Percentiles rank a stretch among this genome's conserved stretches.
These are phyloP conservation scores for Varroa destructor DNA, from an alignment of 1,140 invertebrate species.

Conservation along the genomic window DNA sequence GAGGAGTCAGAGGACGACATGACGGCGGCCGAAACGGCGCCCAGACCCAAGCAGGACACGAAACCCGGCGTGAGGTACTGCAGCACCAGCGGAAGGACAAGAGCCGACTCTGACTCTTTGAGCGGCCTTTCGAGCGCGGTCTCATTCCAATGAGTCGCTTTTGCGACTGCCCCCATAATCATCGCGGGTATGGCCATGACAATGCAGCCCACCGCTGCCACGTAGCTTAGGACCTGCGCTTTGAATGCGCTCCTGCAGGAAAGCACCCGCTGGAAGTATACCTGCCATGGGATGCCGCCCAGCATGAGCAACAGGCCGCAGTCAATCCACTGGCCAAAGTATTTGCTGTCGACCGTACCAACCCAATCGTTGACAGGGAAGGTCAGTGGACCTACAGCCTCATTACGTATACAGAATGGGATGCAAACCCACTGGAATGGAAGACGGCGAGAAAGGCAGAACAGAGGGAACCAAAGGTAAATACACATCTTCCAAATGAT, in stretches of 20 bases:
- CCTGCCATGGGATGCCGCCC: conserved; percentile 97
- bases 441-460: neutral
- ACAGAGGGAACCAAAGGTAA: neutral
- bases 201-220: conserved; percentile 84
- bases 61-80: conserved; percentile 81
- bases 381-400: conserved; percentile 60
- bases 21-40: conserved; percentile 92
- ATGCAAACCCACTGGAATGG: conserved; percentile 76
- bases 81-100: conserved; percentile 90
- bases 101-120: conserved; percentile 61
- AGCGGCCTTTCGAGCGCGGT: conserved; percentile 59
- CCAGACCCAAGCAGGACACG: conserved; percentile 89
- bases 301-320: conserved; percentile 79
- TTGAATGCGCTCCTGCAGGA: conserved; percentile 82
- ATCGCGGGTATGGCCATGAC: conserved; percentile 92
- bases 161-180: conserved; percentile 86
- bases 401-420: conserved; percentile 79
- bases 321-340: conserved; percentile 74
- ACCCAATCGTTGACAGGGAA: conserved; percentile 79
- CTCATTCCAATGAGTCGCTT: conserved; percentile 90
- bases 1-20: conserved; percentile 98
- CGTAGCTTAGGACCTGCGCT: conserved; percentile 87
- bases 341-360: conserved; percentile 55
- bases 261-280: conserved; percentile 92
- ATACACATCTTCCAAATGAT: neutral